Percentiles rank a stretch among this genome's conserved stretches.
Evolutionary conservation across 1,140 invertebrate species (phyloP).

Genomic region (Ephestia elutella): DNA sequence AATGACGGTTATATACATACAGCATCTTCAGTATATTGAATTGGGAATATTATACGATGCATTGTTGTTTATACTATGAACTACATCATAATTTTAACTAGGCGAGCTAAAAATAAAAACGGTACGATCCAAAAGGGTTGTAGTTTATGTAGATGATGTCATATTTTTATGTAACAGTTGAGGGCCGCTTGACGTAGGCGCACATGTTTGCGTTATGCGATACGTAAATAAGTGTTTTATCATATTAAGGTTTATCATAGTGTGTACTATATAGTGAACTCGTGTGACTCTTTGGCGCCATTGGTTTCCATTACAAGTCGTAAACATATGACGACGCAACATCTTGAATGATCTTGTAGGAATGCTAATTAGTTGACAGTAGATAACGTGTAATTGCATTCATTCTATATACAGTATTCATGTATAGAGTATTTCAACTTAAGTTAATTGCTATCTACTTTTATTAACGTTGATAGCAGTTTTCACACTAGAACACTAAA

Average conservation of each 20-base stretch:
- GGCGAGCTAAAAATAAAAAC: background rate
- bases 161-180: conserved; percentile 1
- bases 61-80: too few relatives aligned
- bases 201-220: background rate
- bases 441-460: too few relatives aligned
- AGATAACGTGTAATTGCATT: background rate
- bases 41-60: too few relatives aligned
- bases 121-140: background rate
- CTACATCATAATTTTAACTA: background rate
- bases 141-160: background rate
- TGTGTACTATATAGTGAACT: background rate
- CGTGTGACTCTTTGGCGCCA: background rate
- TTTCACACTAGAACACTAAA: too few relatives aligned
- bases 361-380: background rate
- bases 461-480: too few relatives aligned
- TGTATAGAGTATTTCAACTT: too few relatives aligned
- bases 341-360: background rate
- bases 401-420: background rate
- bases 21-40: conserved; percentile 12
- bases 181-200: background rate
- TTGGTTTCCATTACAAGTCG: background rate
- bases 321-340: background rate
- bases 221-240: conserved; percentile 2
- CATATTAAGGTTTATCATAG: background rate
- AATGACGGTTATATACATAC: too few relatives aligned